Conservation (phyloP, 1,140 invertebrate genomes). For the Megalopta genalis region DNA sequence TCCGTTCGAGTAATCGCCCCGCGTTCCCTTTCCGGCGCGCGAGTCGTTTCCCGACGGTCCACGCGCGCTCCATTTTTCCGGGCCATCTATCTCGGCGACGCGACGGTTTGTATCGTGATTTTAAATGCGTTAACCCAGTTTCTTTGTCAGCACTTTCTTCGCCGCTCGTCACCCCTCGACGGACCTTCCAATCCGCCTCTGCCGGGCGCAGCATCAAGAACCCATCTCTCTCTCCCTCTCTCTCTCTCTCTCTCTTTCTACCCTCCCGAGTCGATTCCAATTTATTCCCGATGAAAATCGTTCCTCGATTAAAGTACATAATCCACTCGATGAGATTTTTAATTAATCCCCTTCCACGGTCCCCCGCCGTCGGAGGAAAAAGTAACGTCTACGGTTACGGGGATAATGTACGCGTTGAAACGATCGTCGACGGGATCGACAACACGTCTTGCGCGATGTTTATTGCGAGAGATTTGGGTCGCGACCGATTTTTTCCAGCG, state of each 20-base stretch:
- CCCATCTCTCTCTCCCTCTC: neutral
- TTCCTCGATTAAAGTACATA: conserved; percentile 30
- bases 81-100: neutral
- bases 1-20: neutral
- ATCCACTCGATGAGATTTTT: conserved; percentile 39
- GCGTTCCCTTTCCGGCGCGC: neutral
- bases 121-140: conserved; percentile 48
- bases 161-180: neutral
- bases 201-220: conserved; percentile 8
- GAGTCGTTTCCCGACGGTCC: neutral
- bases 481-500: conserved; percentile 30
- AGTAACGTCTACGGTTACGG: neutral
- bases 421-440: conserved; percentile 13
- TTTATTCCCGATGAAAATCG: conserved; percentile 40
- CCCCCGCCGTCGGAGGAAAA: neutral
- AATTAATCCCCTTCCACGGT: conserved; percentile 21
- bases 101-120: conserved; percentile 35
- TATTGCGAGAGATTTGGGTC: conserved; percentile 22
- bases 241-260: too few species aligned
- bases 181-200: conserved; percentile 11
- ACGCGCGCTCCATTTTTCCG: neutral
- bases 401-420: conserved; percentile 16
- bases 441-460: neutral
- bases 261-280: conserved; percentile 19
- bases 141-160: neutral